phyloP scores from a whole-genome alignment of 2,113 vertebrate species.

The Chloroceryle aenea region DNA sequence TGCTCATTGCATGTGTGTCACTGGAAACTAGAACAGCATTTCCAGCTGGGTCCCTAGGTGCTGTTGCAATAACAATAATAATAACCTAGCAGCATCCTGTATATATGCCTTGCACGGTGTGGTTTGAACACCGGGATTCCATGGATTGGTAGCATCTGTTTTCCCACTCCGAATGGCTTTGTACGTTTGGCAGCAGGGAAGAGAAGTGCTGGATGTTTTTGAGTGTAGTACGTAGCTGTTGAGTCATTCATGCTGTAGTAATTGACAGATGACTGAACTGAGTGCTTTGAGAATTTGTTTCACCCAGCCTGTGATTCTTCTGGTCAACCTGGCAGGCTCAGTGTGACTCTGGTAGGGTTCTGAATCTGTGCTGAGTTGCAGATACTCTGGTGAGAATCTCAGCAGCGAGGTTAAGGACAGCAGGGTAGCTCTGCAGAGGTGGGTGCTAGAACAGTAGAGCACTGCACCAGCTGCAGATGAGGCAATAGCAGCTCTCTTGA shows the following conservation, averaged over 20 bases:
- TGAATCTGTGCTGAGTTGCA: not conserved
- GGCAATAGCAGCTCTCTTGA: not conserved
- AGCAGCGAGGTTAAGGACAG: not conserved
- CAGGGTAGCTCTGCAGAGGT: not conserved
- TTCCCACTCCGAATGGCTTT: not conserved
- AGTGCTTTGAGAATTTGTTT: slow-evolving; percentile 1
- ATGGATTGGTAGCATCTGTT: not conserved
- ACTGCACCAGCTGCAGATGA: not conserved
- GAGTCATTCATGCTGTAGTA: not conserved
- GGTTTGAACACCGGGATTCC: not conserved
- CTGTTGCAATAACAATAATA: not conserved
- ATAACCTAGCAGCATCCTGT: not conserved
- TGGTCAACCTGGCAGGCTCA: not conserved
- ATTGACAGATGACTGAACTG: not conserved
- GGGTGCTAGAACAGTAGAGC: too few relatives aligned
- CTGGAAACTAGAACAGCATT: not conserved
- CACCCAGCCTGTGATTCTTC: not conserved
- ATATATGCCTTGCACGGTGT: not conserved
- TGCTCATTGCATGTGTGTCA: not conserved
- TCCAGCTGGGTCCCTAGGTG: not conserved
- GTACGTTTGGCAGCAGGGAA: not conserved
- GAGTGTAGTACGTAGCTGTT: not conserved
- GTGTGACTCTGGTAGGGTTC: not conserved
- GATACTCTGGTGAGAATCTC: not conserved
- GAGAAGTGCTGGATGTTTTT: not conserved